Conservation (phyloP, 1,140 invertebrate species). For the Philaenus spumarius region DNA sequence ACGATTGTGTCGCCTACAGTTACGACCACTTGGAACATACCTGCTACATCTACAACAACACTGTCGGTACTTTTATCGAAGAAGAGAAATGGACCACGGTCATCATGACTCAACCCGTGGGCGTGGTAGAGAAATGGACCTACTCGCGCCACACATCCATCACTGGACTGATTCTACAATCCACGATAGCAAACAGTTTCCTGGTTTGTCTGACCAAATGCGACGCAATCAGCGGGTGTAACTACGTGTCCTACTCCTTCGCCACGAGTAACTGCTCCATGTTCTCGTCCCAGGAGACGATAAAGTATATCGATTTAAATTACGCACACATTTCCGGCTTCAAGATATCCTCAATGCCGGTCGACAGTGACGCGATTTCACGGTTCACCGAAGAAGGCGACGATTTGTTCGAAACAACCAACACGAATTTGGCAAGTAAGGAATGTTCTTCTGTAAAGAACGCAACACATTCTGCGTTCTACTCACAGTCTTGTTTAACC, state of each 20-base stretch:
- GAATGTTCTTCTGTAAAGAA: conserved; percentile 6
- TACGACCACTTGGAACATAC: too few relatives aligned
- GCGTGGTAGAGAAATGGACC: conserved; percentile 9
- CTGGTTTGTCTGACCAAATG: conserved; percentile 9
- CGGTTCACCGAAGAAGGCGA: not conserved
- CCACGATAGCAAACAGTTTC: not conserved
- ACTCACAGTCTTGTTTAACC: conserved; percentile 7
- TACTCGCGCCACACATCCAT: conserved; percentile 14
- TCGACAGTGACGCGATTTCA: not conserved
- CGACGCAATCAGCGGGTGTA: not conserved
- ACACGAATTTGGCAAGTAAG: not conserved
- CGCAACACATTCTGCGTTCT: conserved; percentile 1
- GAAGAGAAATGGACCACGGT: conserved; percentile 15
- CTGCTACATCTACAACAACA: conserved; percentile 12
- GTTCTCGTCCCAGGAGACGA: not conserved
- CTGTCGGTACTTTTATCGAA: conserved; percentile 1
- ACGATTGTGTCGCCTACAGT: too few relatives aligned
- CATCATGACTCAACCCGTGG: conserved; percentile 15
- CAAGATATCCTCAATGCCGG: conserved; percentile 3
- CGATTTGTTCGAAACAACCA: not conserved
- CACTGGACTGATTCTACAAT: not conserved
- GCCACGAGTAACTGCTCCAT: not conserved
- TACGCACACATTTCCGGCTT: conserved; percentile 3
- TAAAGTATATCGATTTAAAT: conserved; percentile 8
- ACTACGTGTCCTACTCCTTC: conserved; percentile 4